These are phyloP conservation scores for Chymomyza procnemis DNA, from an alignment of 2,888 invertebrate genomes.

Conservation along the genomic window DNA sequence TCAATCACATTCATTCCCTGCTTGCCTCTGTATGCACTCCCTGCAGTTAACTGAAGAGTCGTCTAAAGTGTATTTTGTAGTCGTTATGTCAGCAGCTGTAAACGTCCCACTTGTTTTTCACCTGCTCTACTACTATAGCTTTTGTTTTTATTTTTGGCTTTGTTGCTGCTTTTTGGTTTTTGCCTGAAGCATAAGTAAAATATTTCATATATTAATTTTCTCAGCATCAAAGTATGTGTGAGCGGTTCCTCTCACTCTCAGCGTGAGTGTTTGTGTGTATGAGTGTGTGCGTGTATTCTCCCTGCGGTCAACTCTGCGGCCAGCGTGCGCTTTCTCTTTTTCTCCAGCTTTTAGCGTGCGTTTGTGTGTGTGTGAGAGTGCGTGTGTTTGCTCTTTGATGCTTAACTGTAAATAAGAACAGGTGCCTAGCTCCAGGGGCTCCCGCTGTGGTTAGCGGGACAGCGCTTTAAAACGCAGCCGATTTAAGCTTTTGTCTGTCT, in stretches of 20 bases:
- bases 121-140: neutral
- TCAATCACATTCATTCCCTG: too few relatives aligned
- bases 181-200: slow-evolving; percentile 20
- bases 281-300: neutral
- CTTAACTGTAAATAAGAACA: slow-evolving; percentile 28
- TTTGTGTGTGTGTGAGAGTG: slow-evolving; percentile 3
- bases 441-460: neutral
- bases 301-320: slow-evolving; percentile 22
- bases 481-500: neutral
- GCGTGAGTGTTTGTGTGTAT: neutral
- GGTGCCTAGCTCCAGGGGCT: slow-evolving; percentile 9
- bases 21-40: too few relatives aligned
- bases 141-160: slow-evolving; percentile 1
- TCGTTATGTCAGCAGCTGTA: too few relatives aligned
- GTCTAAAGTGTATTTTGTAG: too few relatives aligned
- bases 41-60: too few relatives aligned
- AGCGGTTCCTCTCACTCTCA: neutral
- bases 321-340: neutral
- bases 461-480: neutral
- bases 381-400: slow-evolving; percentile 14
- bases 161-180: neutral
- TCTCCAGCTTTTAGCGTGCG: neutral
- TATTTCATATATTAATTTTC: slow-evolving; percentile 59
- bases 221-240: slow-evolving; percentile 1
- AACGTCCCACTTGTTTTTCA: neutral